Evolutionary conservation across 2,113 vertebrate genomes (phyloP).

Genomic region (Pluvianellus socialis): DNA sequence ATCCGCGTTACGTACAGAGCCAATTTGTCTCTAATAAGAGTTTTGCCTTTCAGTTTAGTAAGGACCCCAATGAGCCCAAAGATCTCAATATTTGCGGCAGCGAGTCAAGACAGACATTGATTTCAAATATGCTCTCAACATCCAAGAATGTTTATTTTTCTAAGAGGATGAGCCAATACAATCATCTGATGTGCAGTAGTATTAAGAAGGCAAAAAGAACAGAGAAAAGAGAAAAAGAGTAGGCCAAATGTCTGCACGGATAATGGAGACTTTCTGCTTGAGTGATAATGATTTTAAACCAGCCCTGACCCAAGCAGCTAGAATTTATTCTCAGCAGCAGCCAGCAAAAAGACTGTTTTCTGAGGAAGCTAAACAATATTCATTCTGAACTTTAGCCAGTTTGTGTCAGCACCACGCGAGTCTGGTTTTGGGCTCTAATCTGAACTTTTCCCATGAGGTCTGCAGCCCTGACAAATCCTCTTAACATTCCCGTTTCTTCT

Average conservation of each 20-base stretch:
- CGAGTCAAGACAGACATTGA: conserved; percentile 4
- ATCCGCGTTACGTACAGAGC: background rate
- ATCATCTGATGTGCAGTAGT: background rate
- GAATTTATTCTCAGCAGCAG: background rate
- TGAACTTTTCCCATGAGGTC: background rate
- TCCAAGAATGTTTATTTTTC: conserved; percentile 23
- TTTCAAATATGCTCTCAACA: conserved; percentile 16
- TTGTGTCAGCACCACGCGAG: background rate
- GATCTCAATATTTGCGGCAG: background rate
- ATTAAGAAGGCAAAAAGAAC: background rate
- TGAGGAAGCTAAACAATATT: background rate
- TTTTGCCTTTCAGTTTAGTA: background rate
- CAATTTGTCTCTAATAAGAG: background rate
- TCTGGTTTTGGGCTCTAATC: background rate
- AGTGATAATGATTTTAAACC: background rate
- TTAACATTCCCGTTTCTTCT: background rate
- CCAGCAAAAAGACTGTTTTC: background rate
- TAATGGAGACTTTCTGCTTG: background rate
- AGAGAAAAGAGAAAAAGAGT: background rate
- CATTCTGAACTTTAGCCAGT: background rate
- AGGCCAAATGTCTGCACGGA: background rate
- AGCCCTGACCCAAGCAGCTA: background rate
- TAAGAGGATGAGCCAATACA: conserved; percentile 12
- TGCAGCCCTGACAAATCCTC: background rate
- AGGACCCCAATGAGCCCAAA: background rate